Base-by-base conservation (phyloP, 1,140 invertebrate species). In the Aleiodes sp. region DNA sequence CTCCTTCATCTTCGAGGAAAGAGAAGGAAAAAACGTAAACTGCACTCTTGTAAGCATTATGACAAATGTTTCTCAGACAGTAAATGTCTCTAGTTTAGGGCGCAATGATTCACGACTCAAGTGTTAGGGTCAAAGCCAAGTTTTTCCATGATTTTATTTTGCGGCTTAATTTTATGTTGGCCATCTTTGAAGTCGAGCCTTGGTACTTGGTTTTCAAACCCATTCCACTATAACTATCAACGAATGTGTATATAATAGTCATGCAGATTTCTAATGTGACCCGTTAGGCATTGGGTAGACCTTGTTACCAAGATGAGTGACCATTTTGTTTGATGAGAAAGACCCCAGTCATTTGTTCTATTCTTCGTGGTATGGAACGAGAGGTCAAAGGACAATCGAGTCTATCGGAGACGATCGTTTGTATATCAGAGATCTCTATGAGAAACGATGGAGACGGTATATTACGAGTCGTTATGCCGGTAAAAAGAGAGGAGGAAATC, bases 121-220 rank as follows among this genome's bases (percentile, higher is more conserved):
- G 46, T 52, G 60, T 41, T 12, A 16, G 41, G 37, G 24, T 29
- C 29, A 31, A 52, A 16, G 41, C 43, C 63, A 56, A 52, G 63
- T 65, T 52, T 52, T 21, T 14, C 41, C 41, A 14, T 16, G 52
- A 41, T 64, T 43, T 43, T 43, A 64, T 39, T 79, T 77, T 80
- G 78, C 77, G 73, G 77, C 77, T 80, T 79, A 80, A 80, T 81
- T 81, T 81, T 81, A 81, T 80, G 79, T n/a, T n/a, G n/a, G n/a
- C n/a, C n/a, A n/a, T n/a, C n/a, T n/a, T n/a, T 75, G 63, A 43
- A 46, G 26, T 14, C 31, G 26, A 21, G 12, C 39, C 19, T 4
- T 39, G 19, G 6, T n/a, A 43, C 14, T 39, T 46, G 26, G 19
- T 63, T 29, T 63, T 33, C n/a, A n/a, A 26, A n/a, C 1, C 10